These are phyloP conservation scores for Hydrotaea cyrtoneurina DNA, from an alignment of 2,888 invertebrate species.

Conservation along the genomic window DNA sequence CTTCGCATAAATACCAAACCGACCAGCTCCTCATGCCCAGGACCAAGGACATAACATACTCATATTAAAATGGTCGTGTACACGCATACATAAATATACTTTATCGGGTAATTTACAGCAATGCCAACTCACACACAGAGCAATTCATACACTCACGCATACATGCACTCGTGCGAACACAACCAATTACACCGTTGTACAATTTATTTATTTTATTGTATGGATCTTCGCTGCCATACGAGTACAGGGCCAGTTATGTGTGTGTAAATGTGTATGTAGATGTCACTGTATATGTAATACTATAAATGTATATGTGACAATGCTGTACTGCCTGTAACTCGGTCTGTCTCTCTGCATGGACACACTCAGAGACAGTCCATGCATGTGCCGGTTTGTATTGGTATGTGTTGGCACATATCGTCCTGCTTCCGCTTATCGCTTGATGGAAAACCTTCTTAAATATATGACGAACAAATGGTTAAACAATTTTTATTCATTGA, in stretches of 20 bases:
- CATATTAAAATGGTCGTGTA: background rate
- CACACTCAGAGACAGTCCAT: too few relatives aligned
- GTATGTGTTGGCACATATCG: background rate
- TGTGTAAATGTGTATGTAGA: background rate
- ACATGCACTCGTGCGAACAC: background rate
- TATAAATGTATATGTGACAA: too few relatives aligned
- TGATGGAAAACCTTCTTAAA: background rate
- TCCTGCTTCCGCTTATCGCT: background rate
- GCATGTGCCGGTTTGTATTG: too few relatives aligned
- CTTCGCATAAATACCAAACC: too few relatives aligned
- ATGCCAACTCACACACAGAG: background rate
- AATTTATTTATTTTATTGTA: constrained; percentile 12
- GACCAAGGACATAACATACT: background rate
- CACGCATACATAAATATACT: background rate
- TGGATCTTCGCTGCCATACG: background rate
- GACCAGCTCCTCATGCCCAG: too few relatives aligned
- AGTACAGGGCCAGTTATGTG: background rate
- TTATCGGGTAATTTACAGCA: background rate
- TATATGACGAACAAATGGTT: constrained; percentile 7
- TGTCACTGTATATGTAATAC: background rate
- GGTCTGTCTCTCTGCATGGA: too few relatives aligned
- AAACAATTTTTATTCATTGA: constrained; percentile 63
- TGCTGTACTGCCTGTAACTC: too few relatives aligned
- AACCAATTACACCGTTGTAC: background rate
- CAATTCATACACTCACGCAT: background rate